phyloP scores from a whole-genome alignment of 2,113 vertebrate species.

The Silurus glanis region DNA sequence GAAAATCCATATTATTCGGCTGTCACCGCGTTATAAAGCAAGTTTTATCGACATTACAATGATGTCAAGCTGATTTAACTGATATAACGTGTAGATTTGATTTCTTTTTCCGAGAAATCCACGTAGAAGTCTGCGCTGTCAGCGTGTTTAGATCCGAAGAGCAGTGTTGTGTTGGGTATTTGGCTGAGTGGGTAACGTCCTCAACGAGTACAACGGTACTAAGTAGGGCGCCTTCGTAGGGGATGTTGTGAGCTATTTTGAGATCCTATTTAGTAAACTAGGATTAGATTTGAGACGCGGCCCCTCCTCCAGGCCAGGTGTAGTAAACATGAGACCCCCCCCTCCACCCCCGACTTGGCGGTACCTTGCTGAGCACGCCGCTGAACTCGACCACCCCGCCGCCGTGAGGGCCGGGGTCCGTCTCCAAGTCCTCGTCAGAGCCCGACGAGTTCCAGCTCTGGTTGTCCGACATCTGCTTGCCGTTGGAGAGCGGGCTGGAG shows the following conservation, averaged over 20 bases:
- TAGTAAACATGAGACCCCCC: background rate
- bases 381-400: constrained; percentile 77
- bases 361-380: constrained; percentile 91
- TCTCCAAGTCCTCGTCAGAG: constrained; percentile 91
- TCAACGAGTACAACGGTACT: background rate
- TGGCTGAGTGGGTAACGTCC: background rate
- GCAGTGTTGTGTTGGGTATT: background rate
- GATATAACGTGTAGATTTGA: too few species aligned
- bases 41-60: background rate
- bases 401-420: constrained; percentile 82
- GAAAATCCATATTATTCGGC: background rate
- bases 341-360: background rate
- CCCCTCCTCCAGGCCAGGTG: background rate
- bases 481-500: constrained; percentile 54
- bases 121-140: too few species aligned
- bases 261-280: background rate
- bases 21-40: background rate
- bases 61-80: background rate
- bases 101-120: too few species aligned
- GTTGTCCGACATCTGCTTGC: constrained; percentile 86
- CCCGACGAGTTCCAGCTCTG: constrained; percentile 90
- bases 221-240: background rate
- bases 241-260: too few species aligned
- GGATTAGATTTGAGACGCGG: background rate
- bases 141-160: background rate